Conservation (phyloP, 2,888 invertebrate species). For the Drosophila falleni region DNA sequence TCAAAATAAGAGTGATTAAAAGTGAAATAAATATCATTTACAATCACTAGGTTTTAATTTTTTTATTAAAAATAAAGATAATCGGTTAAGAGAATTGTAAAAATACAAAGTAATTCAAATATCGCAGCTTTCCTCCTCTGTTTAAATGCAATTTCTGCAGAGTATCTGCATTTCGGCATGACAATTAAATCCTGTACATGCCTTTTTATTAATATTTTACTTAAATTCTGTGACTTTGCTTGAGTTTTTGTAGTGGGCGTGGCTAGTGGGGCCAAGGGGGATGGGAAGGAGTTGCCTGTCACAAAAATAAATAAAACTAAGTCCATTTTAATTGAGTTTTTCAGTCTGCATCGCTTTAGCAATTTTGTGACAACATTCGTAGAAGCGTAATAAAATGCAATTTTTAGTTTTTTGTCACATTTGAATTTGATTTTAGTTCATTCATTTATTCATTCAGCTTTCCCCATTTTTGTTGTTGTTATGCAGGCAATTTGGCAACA, state of each 20-base stretch:
- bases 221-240: constrained; percentile 47
- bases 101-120: too few species aligned
- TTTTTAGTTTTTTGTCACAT: constrained; percentile 67
- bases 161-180: constrained; percentile 26
- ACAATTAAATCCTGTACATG: neutral
- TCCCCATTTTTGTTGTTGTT: constrained; percentile 12
- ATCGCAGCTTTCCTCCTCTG: too few species aligned
- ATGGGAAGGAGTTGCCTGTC: constrained; percentile 35
- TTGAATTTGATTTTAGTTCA: constrained; percentile 61
- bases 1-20: too few species aligned
- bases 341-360: constrained; percentile 29
- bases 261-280: neutral
- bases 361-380: constrained; percentile 47
- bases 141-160: constrained; percentile 8
- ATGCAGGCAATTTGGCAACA: constrained; percentile 58
- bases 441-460: constrained; percentile 33
- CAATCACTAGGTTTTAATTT: too few species aligned
- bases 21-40: too few species aligned
- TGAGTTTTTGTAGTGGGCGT: neutral
- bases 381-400: constrained; percentile 59
- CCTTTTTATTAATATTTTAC: constrained; percentile 50
- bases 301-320: constrained; percentile 66
- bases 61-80: too few species aligned
- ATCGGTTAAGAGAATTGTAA: too few species aligned
- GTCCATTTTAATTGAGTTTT: constrained; percentile 79